Base-by-base conservation (phyloP, 2,888 invertebrate species). In the Temnothorax unifasciatus region DNA sequence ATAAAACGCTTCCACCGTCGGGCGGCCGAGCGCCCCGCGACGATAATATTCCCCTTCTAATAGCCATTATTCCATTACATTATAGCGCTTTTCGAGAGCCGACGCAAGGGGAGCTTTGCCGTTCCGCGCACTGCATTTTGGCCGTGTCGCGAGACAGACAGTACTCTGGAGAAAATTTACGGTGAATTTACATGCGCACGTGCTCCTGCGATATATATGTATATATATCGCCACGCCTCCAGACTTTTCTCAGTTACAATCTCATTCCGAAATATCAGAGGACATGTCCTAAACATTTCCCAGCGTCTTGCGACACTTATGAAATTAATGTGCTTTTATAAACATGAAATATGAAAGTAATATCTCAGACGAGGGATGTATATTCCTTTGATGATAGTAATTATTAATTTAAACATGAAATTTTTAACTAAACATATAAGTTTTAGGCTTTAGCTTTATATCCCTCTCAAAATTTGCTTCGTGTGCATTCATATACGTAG, bases 41-140 rank as follows among this genome's bases (percentile, higher is more conserved):
- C 87, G 76, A 83, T 87, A 83, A 86, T 89, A 83, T 86, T 85
- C 85, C 83, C 41, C 54, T 83, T 38, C 63, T 86, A 85, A 89
- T 88, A 88, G 79, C 83, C 85, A 76, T 88, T 87, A 84, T 89
- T 86, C 87, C 77, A 75, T 89, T 86, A 83, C 54, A 61, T 50
- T 64, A 82, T 64, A 41, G 52, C 63, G 64, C 75, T 82, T 82
- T 82, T 54, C 63, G 76, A 64, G 63, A 29, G 41, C n/a, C 63
- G 63, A 61, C 44, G 76, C 61, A 18, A 52, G 34, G 73, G 71
- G 57, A 59, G 38, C 13, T 47, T 59, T 11, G 2, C 34, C 54
- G 44, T 50, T 52, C 50, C 44, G 63, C 47, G 79, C 73, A 8
- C 59, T 61, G 59, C 73, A 59, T 71, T 81, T 44, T 29, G 29